Evolutionary conservation across 2,113 vertebrate species (phyloP).

Genomic region (Mesoclemmys tuberculata): DNA sequence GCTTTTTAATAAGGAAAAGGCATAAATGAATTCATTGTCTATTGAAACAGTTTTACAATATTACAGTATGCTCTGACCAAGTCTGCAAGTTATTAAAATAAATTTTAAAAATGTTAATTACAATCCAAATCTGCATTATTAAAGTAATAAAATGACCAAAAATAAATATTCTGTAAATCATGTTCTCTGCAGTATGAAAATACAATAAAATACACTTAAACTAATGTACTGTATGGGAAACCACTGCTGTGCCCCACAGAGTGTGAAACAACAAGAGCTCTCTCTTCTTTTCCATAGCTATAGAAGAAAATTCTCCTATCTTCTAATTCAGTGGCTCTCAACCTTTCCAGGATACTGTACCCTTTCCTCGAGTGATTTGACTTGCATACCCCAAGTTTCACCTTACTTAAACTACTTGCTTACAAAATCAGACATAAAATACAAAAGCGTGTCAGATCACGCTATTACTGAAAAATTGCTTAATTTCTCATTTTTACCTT

Average conservation of each 20-base stretch:
- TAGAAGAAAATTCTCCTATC: slow-evolving; percentile 11
- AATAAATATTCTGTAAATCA: slow-evolving; percentile 65
- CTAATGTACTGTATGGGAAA: background rate
- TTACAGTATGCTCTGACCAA: slow-evolving; percentile 39
- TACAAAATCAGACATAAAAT: no score
- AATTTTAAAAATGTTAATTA: slow-evolving; percentile 68
- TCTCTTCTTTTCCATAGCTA: slow-evolving; percentile 33
- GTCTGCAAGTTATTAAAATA: slow-evolving; percentile 58
- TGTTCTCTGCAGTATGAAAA: slow-evolving; percentile 53
- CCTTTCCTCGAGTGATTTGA: no score
- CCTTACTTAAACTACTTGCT: no score
- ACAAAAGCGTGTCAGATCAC: no score
- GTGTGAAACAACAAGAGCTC: slow-evolving; percentile 8
- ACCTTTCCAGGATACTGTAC: no score
- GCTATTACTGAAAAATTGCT: no score
- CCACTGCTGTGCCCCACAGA: slow-evolving; percentile 40
- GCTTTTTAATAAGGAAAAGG: slow-evolving; percentile 50
- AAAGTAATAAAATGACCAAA: slow-evolving; percentile 70
- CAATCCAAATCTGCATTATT: slow-evolving; percentile 58
- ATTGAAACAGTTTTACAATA: slow-evolving; percentile 58
- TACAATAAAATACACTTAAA: slow-evolving; percentile 43
- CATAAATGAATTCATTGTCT: slow-evolving; percentile 67
- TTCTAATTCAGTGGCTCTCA: background rate
- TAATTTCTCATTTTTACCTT: no score
- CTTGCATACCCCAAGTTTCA: no score